Percentiles rank a stretch among this genome's conserved stretches.
phyloP scores from a whole-genome alignment of 2,113 vertebrate species.

The Campylorhamphus procurvoides region DNA sequence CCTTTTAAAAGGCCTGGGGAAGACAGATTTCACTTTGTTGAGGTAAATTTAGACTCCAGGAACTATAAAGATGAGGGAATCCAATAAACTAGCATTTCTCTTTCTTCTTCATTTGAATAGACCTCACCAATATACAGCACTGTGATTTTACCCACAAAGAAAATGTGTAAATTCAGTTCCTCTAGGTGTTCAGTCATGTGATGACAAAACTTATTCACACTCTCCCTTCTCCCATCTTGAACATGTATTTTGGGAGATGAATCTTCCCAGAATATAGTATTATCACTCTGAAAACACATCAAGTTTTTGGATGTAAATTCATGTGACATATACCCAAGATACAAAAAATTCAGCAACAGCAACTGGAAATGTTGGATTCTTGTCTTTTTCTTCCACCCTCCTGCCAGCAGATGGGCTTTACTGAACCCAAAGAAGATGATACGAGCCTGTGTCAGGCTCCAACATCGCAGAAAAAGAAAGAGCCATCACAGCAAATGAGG shows the following conservation, averaged over 20 bases:
- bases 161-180: background rate
- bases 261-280: background rate
- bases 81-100: background rate
- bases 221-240: background rate
- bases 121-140: background rate
- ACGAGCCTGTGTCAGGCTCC: background rate
- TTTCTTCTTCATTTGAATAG: background rate
- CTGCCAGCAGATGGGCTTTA: background rate
- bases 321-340: background rate
- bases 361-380: background rate
- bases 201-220: background rate
- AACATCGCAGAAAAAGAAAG: background rate
- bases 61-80: background rate
- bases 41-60: background rate
- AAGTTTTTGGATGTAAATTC: background rate
- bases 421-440: background rate
- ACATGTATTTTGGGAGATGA: background rate
- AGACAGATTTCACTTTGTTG: background rate
- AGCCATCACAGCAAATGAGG: background rate
- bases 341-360: background rate
- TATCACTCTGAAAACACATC: background rate
- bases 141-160: background rate
- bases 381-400: background rate
- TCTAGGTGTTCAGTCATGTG: accelerated
- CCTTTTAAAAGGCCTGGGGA: background rate